phyloP scores from a whole-genome alignment of 23 tunicate species.

The Ciona savignyi region DNA sequence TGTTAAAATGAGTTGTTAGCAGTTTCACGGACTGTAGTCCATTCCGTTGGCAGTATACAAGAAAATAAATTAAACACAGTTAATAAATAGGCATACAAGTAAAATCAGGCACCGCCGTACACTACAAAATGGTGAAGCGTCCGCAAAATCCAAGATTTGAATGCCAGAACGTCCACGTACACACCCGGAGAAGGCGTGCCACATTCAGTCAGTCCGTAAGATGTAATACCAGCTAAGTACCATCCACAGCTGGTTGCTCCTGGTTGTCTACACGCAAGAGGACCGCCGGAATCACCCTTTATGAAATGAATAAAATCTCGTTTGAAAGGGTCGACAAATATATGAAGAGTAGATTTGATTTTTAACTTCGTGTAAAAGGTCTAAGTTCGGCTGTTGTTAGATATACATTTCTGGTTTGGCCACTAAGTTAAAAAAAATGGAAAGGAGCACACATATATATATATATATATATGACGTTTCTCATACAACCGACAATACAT shows the following conservation, averaged over 20 bases:
- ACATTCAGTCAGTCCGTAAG: slow-evolving; percentile 61
- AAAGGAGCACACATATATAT: too few relatives aligned
- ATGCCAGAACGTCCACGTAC: slow-evolving; percentile 42
- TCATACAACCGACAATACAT: too few relatives aligned
- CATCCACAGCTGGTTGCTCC: slow-evolving; percentile 21
- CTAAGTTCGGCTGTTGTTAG: too few relatives aligned
- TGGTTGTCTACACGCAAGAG: slow-evolving; percentile 41
- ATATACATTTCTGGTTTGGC: too few relatives aligned
- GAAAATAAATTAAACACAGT: too few relatives aligned
- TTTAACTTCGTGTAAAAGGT: too few relatives aligned
- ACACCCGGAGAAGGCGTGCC: slow-evolving; percentile 63
- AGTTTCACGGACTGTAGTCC: neutral
- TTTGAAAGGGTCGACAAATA: too few relatives aligned
- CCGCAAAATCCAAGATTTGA: slow-evolving; percentile 44
- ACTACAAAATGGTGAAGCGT: neutral
- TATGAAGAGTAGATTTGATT: too few relatives aligned
- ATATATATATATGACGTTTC: too few relatives aligned
- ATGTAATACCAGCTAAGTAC: slow-evolving; percentile 80
- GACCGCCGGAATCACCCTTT: slow-evolving; percentile 96
- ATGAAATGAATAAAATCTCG: too few relatives aligned
- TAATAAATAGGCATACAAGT: neutral
- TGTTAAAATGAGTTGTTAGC: neutral
- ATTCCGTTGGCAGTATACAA: neutral
- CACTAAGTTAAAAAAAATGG: too few relatives aligned
- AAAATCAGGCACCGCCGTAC: neutral